phyloP scores from a whole-genome alignment of 2,113 vertebrate genomes.

The Mola mola region DNA sequence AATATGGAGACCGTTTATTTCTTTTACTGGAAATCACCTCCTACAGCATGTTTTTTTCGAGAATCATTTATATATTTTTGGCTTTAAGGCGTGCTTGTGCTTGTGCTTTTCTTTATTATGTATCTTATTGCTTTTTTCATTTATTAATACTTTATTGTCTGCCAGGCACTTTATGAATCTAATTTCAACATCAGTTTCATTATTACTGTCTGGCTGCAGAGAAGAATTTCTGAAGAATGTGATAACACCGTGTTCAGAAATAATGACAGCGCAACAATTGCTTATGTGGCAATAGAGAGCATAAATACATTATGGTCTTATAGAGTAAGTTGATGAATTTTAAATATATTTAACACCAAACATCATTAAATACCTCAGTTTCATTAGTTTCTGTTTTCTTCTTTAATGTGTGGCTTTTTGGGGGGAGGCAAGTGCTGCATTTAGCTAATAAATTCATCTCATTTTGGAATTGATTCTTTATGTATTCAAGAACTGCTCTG shows the following conservation, averaged over 20 bases:
- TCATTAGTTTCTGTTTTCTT: conserved; percentile 3
- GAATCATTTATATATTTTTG: not conserved
- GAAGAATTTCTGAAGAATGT: not conserved
- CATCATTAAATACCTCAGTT: too few relatives aligned
- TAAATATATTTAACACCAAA: too few relatives aligned
- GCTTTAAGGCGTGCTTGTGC: not conserved
- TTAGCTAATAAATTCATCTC: conserved; percentile 6
- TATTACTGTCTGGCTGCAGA: conserved; percentile 24
- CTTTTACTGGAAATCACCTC: conserved; percentile 10
- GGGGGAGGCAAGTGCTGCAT: not conserved
- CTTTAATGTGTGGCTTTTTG: too few relatives aligned
- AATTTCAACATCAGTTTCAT: conserved; percentile 14
- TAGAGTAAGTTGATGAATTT: not conserved
- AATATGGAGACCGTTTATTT: conserved; percentile 1
- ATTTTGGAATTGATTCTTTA: conserved; percentile 2
- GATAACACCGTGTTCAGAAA: not conserved
- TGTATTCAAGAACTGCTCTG: not conserved
- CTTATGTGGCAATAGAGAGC: not conserved
- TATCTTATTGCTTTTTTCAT: conserved; percentile 16
- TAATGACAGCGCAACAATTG: not conserved
- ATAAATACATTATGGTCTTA: too few relatives aligned
- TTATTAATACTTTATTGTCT: conserved; percentile 23
- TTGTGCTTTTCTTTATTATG: not conserved
- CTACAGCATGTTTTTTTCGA: too few relatives aligned
- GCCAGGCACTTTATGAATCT: conserved; percentile 7